A percentile compares a stretch with the other conserved stretches of the same genome.
Conservation (phyloP, 1,140 invertebrate species). For the Ptiloglossa arizonensis region DNA sequence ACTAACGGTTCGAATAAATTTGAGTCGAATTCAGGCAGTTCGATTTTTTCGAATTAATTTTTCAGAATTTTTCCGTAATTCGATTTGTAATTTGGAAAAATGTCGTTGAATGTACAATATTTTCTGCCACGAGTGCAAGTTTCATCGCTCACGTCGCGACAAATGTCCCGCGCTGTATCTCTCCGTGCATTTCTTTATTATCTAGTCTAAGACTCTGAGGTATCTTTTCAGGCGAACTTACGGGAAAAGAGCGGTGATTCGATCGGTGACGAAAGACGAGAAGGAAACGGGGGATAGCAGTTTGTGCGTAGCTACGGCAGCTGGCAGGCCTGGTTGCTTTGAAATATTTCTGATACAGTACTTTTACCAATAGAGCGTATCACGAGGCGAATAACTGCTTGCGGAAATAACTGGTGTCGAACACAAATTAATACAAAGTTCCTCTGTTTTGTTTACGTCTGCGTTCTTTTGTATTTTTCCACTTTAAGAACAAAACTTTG, state of each 20-base stretch:
- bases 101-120: too few species aligned
- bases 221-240: conserved; percentile 44
- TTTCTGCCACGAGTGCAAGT: neutral
- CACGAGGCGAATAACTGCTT: neutral
- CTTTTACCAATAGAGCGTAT: neutral
- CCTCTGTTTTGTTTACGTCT: too few species aligned
- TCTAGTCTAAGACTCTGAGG: conserved; percentile 45
- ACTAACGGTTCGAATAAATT: too few species aligned
- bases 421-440: too few species aligned
- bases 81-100: too few species aligned
- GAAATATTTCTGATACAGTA: conserved; percentile 9
- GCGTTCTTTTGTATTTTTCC: too few species aligned
- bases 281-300: conserved; percentile 25
- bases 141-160: conserved; percentile 17
- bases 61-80: too few species aligned
- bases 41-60: too few species aligned
- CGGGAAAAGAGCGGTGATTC: conserved; percentile 30
- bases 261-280: conserved; percentile 28
- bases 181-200: conserved; percentile 30
- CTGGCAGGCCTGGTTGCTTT: conserved; percentile 44
- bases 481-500: too few species aligned
- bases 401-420: too few species aligned
- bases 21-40: too few species aligned
- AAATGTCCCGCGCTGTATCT: conserved; percentile 16
- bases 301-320: conserved; percentile 34